A percentile compares a stretch with the other conserved stretches of the same genome.
These are phyloP conservation scores for Frieseomelitta varia DNA, from an alignment of 1,140 invertebrate species.

Conservation along the genomic window DNA sequence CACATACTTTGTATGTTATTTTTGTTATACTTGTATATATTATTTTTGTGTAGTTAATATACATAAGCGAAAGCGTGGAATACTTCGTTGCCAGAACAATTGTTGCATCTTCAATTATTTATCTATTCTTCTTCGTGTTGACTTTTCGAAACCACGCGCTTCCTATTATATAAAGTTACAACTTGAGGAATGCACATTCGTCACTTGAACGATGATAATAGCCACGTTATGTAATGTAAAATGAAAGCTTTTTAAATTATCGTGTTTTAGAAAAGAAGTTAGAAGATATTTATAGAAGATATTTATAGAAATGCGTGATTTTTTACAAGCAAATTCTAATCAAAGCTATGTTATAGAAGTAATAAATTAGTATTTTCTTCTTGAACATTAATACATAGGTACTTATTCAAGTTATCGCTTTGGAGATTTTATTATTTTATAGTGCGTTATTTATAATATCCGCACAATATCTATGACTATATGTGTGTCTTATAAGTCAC, in stretches of 20 bases:
- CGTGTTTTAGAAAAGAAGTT: neutral
- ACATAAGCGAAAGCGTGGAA: neutral
- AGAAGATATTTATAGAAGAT: neutral
- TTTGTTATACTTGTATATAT: neutral
- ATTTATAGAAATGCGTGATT: too few relatives aligned
- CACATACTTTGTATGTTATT: conserved; percentile 43
- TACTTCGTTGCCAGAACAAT: conserved; percentile 4
- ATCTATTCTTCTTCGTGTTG: neutral
- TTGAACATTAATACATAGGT: too few relatives aligned
- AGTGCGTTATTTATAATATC: too few relatives aligned
- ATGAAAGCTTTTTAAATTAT: neutral
- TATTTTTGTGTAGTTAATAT: conserved; percentile 15
- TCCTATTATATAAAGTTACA: neutral
- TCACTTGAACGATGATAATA: neutral
- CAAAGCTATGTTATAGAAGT: too few relatives aligned
- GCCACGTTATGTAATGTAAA: neutral
- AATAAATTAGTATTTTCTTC: too few relatives aligned
- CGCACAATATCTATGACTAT: too few relatives aligned
- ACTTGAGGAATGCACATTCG: too few relatives aligned
- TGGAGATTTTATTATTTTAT: too few relatives aligned
- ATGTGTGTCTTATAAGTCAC: too few relatives aligned
- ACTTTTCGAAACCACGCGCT: neutral
- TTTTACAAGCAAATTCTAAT: too few relatives aligned
- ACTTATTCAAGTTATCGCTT: too few relatives aligned
- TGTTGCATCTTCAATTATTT: conserved; percentile 32